Base-by-base conservation (phyloP, 2,797 vertebrate genomes). In the Sphenopsis melanotis region DNA sequence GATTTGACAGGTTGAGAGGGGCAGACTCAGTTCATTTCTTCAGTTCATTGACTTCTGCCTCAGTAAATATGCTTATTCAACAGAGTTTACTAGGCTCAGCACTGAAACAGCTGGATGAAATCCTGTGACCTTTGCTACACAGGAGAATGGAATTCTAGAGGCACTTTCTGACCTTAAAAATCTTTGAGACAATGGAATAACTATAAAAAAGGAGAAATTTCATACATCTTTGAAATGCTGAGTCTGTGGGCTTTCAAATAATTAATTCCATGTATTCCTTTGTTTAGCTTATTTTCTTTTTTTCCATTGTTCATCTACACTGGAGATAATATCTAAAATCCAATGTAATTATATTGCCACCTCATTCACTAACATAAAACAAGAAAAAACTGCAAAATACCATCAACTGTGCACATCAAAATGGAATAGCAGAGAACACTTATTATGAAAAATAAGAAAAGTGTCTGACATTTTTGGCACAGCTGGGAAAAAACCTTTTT, bases 1-100 rank as follows among this genome's bases (percentile, higher is more conserved):
- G 59, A 84, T 90, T 83, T 78, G 20, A 44, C 41, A 72, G 77
- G 68, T 47, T 90, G 75, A 83, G 53, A 72, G 41, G 42, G 49
- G 36, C 76, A 16, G 83, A 53, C 14, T 52, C 27, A n/a, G 75
- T 84, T 95, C 18, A 55, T 66, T 39, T 69, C 83, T 82, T 36
- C 27, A 74, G 52, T 66, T 90, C 83, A 27, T 64, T 87, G 87
- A 71, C 78, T 85, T 50, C 39, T 92, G 56, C 64, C 49, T 87
- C 64, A 69, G 82, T 93, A 96, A 96, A 94, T 80, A 80, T 34
- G 64, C 89, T 93, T 95, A 92, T 93, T 92, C 93, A 95, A 96
- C 69, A 89, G 65, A 72, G 78, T 85, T 93, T 68, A 85, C 4
- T 8, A 66, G 34, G 71, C 79, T 83, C 82, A 74, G 79, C 57